phyloP scores from a whole-genome alignment of 2,888 invertebrate species.

The Callyntrura guangdongensis region DNA sequence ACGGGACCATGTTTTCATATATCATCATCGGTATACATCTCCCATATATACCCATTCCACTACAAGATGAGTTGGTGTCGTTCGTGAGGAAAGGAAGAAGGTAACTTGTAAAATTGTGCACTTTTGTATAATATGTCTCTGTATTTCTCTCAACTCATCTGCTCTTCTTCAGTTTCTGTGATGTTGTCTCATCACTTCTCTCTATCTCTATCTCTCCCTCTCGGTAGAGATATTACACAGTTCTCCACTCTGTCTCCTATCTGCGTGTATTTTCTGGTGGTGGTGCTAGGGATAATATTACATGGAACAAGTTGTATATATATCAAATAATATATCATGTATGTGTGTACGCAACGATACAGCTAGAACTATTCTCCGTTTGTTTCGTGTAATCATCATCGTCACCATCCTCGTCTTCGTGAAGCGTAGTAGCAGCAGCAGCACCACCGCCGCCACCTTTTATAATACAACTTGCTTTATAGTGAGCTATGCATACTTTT shows the following conservation, averaged over 20 bases:
- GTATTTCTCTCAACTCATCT: conserved; percentile 30
- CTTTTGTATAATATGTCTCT: not conserved
- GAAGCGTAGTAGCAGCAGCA: not conserved
- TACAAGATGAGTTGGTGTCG: not conserved
- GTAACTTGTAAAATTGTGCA: conserved; percentile 3
- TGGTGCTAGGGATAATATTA: not conserved
- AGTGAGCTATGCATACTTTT: not conserved
- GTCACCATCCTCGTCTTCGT: not conserved
- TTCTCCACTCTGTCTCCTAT: not conserved
- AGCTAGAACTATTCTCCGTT: not conserved
- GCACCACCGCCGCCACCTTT: not conserved
- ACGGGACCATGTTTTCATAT: conserved; percentile 15
- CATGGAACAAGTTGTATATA: not conserved
- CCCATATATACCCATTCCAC: not conserved
- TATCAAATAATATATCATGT: conserved; percentile 1
- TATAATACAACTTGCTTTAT: not conserved
- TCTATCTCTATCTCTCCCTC: conserved; percentile 23
- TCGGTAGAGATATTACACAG: not conserved
- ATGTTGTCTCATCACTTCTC: conserved; percentile 56
- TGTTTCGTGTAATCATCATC: conserved; percentile 28
- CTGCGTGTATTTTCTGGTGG: not conserved
- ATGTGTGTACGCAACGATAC: conserved; percentile 21
- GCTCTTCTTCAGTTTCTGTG: not conserved
- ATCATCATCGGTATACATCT: conserved; percentile 16
- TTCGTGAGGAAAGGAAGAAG: conserved; percentile 50